Percentiles rank a stretch among this genome's conserved stretches.
These are phyloP conservation scores for Scaptomyza pallida DNA, from an alignment of 1,140 invertebrate genomes.

Conservation along the genomic window DNA sequence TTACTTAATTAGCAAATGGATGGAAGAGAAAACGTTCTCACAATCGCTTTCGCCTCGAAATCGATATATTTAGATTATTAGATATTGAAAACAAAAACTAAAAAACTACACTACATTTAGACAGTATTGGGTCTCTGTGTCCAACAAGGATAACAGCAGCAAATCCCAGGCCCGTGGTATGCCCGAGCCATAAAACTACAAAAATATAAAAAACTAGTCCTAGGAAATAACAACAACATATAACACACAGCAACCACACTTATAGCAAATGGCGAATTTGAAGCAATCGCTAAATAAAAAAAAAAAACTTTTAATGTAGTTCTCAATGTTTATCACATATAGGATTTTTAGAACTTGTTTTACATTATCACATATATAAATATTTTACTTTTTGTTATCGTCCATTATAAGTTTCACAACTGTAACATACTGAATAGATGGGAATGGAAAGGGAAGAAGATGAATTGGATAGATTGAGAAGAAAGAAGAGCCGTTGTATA, in stretches of 20 bases:
- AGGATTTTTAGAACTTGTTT: neutral
- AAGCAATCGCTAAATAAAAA: constrained; percentile 2
- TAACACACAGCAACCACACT: neutral
- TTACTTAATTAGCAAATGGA: constrained; percentile 34
- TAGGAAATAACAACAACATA: constrained; percentile 31
- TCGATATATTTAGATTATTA: constrained; percentile 11
- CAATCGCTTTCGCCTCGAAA: neutral
- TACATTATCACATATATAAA: neutral
- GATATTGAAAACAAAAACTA: constrained; percentile 23
- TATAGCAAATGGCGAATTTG: constrained; percentile 3
- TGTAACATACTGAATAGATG: constrained; percentile 32
- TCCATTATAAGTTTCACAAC: neutral
- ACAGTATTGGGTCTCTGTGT: constrained; percentile 1
- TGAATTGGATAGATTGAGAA: neutral
- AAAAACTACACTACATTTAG: neutral
- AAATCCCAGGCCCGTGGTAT: constrained; percentile 53
- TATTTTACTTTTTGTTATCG: neutral
- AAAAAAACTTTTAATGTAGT: constrained; percentile 31
- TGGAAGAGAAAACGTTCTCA: neutral
- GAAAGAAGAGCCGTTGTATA: constrained; percentile 72
- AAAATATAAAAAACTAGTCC: constrained; percentile 57
- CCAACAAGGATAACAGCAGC: neutral
- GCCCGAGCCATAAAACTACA: constrained; percentile 61
- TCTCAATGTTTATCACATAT: constrained; percentile 42
- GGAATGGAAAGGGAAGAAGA: neutral